phyloP scores from a whole-genome alignment of 2,797 vertebrate species.

The Xenops minutus region DNA sequence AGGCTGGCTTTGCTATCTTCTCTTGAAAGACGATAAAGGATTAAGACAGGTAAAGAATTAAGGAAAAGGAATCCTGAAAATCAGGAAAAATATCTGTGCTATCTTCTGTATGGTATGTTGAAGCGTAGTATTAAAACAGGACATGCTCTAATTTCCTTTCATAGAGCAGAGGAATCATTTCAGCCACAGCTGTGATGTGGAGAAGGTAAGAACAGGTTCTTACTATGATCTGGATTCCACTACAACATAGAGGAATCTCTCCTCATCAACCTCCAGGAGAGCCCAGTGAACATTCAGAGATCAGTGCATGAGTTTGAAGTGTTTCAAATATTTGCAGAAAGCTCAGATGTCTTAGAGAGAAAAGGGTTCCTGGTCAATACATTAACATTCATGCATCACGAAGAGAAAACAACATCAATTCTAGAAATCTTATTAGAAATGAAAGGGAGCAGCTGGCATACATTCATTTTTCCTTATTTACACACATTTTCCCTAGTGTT shows the following conservation, averaged over 20 bases:
- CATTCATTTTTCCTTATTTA: slow-evolving; percentile 56
- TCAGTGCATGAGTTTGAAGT: background rate
- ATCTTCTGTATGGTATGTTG: accelerated
- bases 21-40: background rate
- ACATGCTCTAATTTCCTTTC: background rate
- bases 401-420: slow-evolving; percentile 30
- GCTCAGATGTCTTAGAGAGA: background rate
- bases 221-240: background rate
- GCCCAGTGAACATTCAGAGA: background rate
- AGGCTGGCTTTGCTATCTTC: background rate
- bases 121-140: background rate
- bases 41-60: background rate
- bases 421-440: slow-evolving; percentile 36
- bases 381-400: slow-evolving; percentile 32
- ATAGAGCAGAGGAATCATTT: background rate
- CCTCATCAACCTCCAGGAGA: background rate
- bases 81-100: background rate
- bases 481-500: slow-evolving; percentile 13
- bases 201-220: background rate
- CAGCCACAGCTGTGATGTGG: background rate
- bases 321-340: background rate
- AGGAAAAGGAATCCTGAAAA: background rate
- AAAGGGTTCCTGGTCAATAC: background rate
- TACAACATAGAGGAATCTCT: background rate
- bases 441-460: slow-evolving; percentile 55